A percentile compares a stretch with the other conserved stretches of the same genome.
Conservation (phyloP, 1,140 invertebrate genomes). For the Drosophila micromelanica region DNA sequence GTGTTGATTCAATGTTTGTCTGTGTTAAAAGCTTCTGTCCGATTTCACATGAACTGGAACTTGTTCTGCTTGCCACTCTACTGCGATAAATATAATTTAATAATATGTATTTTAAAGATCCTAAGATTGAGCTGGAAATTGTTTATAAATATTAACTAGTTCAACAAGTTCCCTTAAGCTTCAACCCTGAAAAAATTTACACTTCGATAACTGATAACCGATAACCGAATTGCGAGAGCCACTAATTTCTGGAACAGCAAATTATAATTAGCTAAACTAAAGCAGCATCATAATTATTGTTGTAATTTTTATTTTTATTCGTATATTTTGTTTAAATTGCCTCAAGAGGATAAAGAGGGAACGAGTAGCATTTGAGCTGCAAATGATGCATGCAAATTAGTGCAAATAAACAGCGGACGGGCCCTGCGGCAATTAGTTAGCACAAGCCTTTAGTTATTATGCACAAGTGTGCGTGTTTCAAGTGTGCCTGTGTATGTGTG, state of each 20-base stretch:
- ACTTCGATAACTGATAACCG: conserved; percentile 1
- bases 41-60: not conserved
- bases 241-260: conserved; percentile 1
- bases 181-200: not conserved
- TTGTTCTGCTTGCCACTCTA: not conserved
- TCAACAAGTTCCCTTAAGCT: too few species aligned
- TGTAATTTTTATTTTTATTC: conserved; percentile 1
- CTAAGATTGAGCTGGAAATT: not conserved
- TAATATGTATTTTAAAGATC: too few species aligned
- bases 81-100: too few species aligned
- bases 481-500: conserved; percentile 14
- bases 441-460: conserved; percentile 78
- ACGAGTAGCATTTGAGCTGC: conserved; percentile 39
- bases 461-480: conserved; percentile 54
- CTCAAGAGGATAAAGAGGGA: not conserved
- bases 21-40: not conserved
- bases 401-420: conserved; percentile 59
- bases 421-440: conserved; percentile 74
- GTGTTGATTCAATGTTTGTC: not conserved
- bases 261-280: conserved; percentile 32
- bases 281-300: conserved; percentile 12
- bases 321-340: conserved; percentile 14
- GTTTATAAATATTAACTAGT: not conserved
- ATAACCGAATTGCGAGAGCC: not conserved
- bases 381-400: conserved; percentile 78